phyloP scores from a whole-genome alignment of 2,888 invertebrate genomes.

The Neoitamus cyanurus region DNA sequence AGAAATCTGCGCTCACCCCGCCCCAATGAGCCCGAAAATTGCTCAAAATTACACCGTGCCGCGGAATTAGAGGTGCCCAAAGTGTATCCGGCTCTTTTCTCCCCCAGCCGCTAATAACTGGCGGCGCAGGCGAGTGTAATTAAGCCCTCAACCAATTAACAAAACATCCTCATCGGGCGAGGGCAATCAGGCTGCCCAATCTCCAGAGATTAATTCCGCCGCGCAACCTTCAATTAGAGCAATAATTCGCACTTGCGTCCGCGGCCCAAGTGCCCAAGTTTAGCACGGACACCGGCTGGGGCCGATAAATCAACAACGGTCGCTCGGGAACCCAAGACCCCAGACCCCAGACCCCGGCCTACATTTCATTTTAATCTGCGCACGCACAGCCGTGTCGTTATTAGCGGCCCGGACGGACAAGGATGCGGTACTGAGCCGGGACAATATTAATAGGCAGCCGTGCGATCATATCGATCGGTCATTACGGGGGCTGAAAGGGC shows the following conservation, averaged over 20 bases:
- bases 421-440: background rate
- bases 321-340: background rate
- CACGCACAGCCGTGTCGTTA: slow-evolving; percentile 3
- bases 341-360: background rate
- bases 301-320: slow-evolving; percentile 11
- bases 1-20: background rate
- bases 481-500: slow-evolving; percentile 19
- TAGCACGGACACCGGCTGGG: background rate
- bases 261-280: background rate
- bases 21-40: background rate
- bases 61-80: background rate
- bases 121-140: background rate
- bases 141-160: slow-evolving; percentile 37
- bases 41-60: slow-evolving; percentile 12
- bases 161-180: slow-evolving; percentile 29
- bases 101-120: background rate
- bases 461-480: slow-evolving; percentile 11
- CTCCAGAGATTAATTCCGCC: slow-evolving; percentile 14
- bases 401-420: background rate
- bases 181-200: slow-evolving; percentile 22
- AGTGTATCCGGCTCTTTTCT: background rate
- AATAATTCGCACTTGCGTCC: slow-evolving; percentile 38
- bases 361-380: slow-evolving; percentile 26
- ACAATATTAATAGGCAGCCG: slow-evolving; percentile 34
- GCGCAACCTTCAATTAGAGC: slow-evolving; percentile 31